phyloP scores from a whole-genome alignment of 2,888 invertebrate genomes.

The Busseola fusca region DNA sequence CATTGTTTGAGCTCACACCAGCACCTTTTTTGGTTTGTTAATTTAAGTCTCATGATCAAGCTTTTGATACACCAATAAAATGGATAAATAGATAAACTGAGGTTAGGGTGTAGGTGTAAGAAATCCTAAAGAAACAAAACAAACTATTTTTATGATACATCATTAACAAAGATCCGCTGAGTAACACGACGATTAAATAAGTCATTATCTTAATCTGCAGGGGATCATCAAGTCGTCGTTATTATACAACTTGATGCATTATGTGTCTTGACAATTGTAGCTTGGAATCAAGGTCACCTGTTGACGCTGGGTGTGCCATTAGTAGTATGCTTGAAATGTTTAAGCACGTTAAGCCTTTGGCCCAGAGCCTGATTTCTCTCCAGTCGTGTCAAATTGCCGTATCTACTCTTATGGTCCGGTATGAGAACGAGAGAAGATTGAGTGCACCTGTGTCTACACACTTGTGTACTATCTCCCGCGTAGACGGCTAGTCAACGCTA shows the following conservation, averaged over 20 bases:
- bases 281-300: slow-evolving; percentile 19
- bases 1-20: not conserved
- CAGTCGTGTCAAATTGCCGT: no score
- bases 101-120: not conserved
- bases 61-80: not conserved
- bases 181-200: slow-evolving; percentile 28
- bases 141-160: slow-evolving; percentile 4
- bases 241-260: slow-evolving; percentile 20
- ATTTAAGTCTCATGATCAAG: not conserved
- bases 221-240: slow-evolving; percentile 24
- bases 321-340: not conserved
- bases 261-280: slow-evolving; percentile 8
- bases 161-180: slow-evolving; percentile 20
- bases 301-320: not conserved
- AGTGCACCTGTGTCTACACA: no score
- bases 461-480: no score
- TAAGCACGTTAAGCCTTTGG: no score
- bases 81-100: slow-evolving; percentile 5
- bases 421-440: no score
- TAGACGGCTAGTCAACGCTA: no score
- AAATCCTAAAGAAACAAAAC: not conserved
- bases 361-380: no score
- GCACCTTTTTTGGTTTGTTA: slow-evolving; percentile 2
- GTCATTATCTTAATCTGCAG: slow-evolving; percentile 27
- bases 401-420: no score